Conservation (phyloP, 1,140 invertebrate genomes). For the Branchinecta lynchi region DNA sequence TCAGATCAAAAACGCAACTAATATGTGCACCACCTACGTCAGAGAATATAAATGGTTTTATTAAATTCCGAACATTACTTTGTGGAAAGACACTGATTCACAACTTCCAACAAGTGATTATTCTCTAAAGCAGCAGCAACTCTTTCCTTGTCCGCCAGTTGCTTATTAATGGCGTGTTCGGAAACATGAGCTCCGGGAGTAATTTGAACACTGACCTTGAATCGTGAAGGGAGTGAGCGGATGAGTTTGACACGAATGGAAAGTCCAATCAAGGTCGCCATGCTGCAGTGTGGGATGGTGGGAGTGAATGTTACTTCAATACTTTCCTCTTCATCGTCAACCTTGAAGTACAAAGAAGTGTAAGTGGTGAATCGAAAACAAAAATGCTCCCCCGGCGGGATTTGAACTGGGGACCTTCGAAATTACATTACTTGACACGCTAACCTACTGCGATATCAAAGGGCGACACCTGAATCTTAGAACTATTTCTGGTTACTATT, state of each 20-base stretch:
- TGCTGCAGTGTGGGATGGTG: slow-evolving; percentile 97
- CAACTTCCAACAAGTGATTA: slow-evolving; percentile 70
- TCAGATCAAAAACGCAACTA: no score
- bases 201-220: slow-evolving; percentile 79
- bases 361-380: slow-evolving; percentile 14
- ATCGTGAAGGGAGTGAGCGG: slow-evolving; percentile 61
- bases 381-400: not conserved
- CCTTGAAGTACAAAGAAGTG: slow-evolving; percentile 28
- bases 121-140: slow-evolving; percentile 95
- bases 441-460: no score
- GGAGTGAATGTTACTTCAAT: slow-evolving; percentile 79
- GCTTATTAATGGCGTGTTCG: slow-evolving; percentile 88
- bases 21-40: no score
- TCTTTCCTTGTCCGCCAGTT: slow-evolving; percentile 92
- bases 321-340: slow-evolving; percentile 51
- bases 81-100: slow-evolving; percentile 64
- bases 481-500: no score
- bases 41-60: no score
- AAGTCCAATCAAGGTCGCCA: slow-evolving; percentile 92
- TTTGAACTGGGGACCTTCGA: no score
- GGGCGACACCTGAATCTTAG: no score
- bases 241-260: slow-evolving; percentile 75
- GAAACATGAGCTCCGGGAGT: slow-evolving; percentile 82
- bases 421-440: no score
- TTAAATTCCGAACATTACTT: not conserved